These are phyloP conservation scores for Nautilus pompilius DNA, from an alignment of 1,140 invertebrate species.

Conservation along the genomic window DNA sequence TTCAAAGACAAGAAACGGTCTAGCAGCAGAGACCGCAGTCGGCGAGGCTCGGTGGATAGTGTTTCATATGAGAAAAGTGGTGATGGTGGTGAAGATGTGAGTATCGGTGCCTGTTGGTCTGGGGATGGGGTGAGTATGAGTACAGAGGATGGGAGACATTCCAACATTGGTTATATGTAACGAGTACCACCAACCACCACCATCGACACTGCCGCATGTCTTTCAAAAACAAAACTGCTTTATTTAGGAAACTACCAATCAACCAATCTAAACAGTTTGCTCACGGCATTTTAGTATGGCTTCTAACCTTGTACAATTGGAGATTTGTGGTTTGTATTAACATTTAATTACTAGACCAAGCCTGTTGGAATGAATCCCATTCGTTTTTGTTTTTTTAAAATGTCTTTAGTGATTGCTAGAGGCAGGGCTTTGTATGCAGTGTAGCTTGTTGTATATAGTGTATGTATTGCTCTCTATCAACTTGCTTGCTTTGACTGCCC, in stretches of 20 bases:
- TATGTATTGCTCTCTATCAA: background rate
- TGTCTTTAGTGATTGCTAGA: conserved; percentile 5
- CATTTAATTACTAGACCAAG: background rate
- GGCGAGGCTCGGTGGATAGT: conserved; percentile 65
- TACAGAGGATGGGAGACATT: conserved; percentile 30
- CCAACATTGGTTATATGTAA: conserved; percentile 12
- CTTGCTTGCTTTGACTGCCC: no score
- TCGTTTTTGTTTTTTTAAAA: background rate
- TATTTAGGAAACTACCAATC: background rate
- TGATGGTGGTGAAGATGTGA: conserved; percentile 61
- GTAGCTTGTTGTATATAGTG: background rate
- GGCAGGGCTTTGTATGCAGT: background rate
- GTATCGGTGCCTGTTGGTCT: conserved; percentile 46
- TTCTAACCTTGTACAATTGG: no score
- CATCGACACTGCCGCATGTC: no score
- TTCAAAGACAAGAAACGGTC: conserved; percentile 55
- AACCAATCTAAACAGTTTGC: no score
- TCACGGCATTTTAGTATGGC: no score
- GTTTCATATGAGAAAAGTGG: conserved; percentile 60
- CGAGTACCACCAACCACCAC: background rate
- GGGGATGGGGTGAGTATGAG: conserved; percentile 50
- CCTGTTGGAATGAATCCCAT: conserved; percentile 2
- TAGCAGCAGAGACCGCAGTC: conserved; percentile 57
- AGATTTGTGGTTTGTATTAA: no score
- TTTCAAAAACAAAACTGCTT: background rate